Conservation (phyloP, 2,888 invertebrate species). For the Apocheima hispidaria region DNA sequence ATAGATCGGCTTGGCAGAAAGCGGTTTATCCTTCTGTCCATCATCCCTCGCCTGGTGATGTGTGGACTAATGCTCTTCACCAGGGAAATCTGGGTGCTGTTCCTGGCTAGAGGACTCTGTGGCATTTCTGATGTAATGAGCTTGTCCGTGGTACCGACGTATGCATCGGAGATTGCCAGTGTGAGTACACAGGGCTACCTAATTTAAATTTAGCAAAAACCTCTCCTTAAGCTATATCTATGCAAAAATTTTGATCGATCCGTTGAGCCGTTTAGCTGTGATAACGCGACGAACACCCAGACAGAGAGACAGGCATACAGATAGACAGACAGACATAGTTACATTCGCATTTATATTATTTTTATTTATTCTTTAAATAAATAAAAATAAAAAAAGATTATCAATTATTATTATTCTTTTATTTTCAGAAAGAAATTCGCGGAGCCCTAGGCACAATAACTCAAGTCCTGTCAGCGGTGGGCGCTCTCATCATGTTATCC, state of each 20-base stretch:
- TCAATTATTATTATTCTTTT: not conserved
- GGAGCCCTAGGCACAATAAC: conserved; percentile 57
- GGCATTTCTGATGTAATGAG: conserved; percentile 47
- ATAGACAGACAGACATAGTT: too few relatives aligned
- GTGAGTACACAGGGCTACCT: conserved; percentile 38
- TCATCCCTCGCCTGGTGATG: conserved; percentile 49
- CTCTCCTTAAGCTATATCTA: too few relatives aligned
- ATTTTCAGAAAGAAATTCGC: conserved; percentile 56
- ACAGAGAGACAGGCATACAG: too few relatives aligned
- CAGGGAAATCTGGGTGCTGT: conserved; percentile 57
- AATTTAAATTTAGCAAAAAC: too few relatives aligned
- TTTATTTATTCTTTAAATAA: too few relatives aligned
- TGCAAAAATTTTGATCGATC: too few relatives aligned
- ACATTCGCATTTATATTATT: too few relatives aligned
- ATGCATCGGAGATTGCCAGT: conserved; percentile 61
- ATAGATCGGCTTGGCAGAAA: conserved; percentile 50
- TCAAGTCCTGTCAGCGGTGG: conserved; percentile 54
- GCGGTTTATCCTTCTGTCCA: conserved; percentile 46
- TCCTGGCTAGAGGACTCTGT: conserved; percentile 49
- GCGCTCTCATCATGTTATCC: conserved; percentile 52
- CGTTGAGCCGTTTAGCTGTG: too few relatives aligned
- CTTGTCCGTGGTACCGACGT: conserved; percentile 53
- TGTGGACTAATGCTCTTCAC: conserved; percentile 52
- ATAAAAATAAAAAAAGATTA: not conserved
- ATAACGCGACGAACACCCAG: too few relatives aligned